These are phyloP conservation scores for Paralinhomoeus sp. DNA, from an alignment of 2,888 invertebrate genomes.

Conservation along the genomic window DNA sequence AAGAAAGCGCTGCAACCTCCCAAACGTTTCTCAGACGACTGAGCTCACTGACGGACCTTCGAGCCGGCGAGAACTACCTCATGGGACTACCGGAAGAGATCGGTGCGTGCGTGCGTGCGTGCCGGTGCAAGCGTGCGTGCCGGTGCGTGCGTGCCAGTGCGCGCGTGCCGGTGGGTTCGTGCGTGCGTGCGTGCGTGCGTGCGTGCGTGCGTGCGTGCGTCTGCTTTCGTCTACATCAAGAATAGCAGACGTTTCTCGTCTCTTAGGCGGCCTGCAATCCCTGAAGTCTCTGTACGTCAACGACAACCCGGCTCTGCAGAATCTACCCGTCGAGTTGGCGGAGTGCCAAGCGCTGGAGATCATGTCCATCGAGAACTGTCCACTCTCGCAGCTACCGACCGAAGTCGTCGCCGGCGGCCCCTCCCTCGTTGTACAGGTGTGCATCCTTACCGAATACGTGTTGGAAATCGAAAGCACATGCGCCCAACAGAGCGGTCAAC, in stretches of 20 bases:
- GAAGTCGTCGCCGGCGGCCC: slow-evolving; percentile 93
- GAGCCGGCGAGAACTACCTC: slow-evolving; percentile 86
- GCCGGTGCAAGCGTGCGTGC: too few relatives aligned
- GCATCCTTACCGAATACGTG: too few relatives aligned
- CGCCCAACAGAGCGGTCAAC: too few relatives aligned
- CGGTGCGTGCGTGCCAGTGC: too few relatives aligned
- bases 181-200: too few relatives aligned
- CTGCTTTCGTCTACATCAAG: too few relatives aligned
- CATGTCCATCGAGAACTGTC: slow-evolving; percentile 99
- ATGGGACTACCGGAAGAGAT: slow-evolving; percentile 86
- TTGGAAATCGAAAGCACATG: too few relatives aligned
- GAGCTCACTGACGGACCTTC: slow-evolving; percentile 64
- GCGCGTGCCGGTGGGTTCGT: too few relatives aligned
- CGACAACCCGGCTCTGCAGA: slow-evolving; percentile 84
- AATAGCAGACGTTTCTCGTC: too few relatives aligned
- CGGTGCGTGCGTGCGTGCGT: slow-evolving; percentile 40
- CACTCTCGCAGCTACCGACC: slow-evolving; percentile 77
- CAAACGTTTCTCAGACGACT: slow-evolving; percentile 45
- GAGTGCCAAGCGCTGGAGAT: slow-evolving; percentile 88
- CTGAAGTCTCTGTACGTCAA: slow-evolving; percentile 88
- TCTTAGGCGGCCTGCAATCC: slow-evolving; percentile 44
- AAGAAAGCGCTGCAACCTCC: too few relatives aligned
- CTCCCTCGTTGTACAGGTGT: slow-evolving; percentile 82
- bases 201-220: too few relatives aligned
- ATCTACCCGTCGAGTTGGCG: slow-evolving; percentile 87